These are phyloP conservation scores for Chionis minor DNA, from an alignment of 2,113 vertebrate species.

Conservation along the genomic window DNA sequence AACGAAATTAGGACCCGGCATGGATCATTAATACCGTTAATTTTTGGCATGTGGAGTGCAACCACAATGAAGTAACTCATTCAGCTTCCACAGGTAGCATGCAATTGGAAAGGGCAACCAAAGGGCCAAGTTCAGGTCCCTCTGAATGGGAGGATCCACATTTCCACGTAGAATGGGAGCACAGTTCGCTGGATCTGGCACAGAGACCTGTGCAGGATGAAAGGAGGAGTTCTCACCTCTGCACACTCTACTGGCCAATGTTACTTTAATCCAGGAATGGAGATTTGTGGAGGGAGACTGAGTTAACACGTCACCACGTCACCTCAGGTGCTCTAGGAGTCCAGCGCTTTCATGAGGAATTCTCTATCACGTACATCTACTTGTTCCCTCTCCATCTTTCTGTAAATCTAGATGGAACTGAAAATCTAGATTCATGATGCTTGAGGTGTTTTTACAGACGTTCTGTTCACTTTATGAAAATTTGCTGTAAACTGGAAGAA, in stretches of 20 bases:
- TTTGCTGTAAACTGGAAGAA: neutral
- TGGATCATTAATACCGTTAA: neutral
- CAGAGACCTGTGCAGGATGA: neutral
- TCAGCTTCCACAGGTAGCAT: neutral
- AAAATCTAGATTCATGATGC: neutral
- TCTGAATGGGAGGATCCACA: neutral
- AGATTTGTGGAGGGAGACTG: neutral
- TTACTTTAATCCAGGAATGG: neutral
- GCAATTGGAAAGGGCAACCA: neutral
- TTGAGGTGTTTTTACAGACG: neutral
- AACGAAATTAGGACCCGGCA: neutral
- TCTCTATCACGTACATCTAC: fast-evolving
- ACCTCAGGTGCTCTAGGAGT: neutral
- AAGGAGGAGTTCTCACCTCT: neutral
- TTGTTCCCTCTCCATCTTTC: neutral
- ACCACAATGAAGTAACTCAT: neutral
- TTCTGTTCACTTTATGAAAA: neutral
- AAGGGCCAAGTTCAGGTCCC: neutral
- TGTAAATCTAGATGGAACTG: neutral
- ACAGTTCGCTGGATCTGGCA: neutral
- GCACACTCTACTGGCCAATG: too few species aligned
- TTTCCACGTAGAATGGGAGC: neutral
- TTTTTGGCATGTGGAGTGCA: fast-evolving
- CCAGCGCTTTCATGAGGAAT: fast-evolving
- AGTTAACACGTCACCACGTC: neutral